These are phyloP conservation scores for Chalcis sispes DNA, from an alignment of 2,888 invertebrate genomes.

Conservation along the genomic window DNA sequence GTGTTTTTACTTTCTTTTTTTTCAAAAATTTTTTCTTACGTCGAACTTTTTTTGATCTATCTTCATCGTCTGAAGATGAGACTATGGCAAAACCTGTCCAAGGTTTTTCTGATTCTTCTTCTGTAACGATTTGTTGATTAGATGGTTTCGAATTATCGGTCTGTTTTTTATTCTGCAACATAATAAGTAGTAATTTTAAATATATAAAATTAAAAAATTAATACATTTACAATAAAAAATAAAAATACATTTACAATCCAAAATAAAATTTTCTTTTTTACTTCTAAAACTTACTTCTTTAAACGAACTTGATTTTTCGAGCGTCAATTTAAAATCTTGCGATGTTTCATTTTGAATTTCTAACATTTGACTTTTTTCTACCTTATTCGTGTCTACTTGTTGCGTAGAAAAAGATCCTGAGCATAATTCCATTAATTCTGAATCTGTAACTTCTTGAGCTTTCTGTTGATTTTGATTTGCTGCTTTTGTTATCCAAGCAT, in stretches of 20 bases:
- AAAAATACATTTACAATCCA: neutral
- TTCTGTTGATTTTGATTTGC: neutral
- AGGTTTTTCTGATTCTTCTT: constrained; percentile 71
- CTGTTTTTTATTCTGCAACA: neutral
- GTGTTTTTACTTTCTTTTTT: constrained; percentile 63
- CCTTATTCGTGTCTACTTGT: neutral
- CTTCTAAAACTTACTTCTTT: constrained; percentile 4
- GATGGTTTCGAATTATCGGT: neutral
- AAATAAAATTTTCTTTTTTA: neutral
- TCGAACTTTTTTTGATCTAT: constrained; percentile 60
- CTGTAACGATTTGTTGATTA: constrained; percentile 32
- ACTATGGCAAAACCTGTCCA: constrained; percentile 60
- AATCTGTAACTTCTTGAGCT: constrained; percentile 59
- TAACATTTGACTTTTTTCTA: constrained; percentile 55
- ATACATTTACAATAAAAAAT: too few species aligned
- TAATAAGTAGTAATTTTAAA: neutral
- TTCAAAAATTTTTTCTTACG: constrained; percentile 55
- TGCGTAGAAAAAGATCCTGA: constrained; percentile 78
- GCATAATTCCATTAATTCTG: constrained; percentile 75
- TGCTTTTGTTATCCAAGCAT: constrained; percentile 44
- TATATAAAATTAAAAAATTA: neutral
- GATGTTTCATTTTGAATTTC: constrained; percentile 76
- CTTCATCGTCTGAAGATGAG: constrained; percentile 72
- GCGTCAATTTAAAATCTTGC: constrained; percentile 58
- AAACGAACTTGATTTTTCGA: constrained; percentile 69